A percentile compares a stretch with the other conserved stretches of the same genome.
Conservation (phyloP, 2,113 vertebrate genomes). For the Thalassarche chlororhynchos region DNA sequence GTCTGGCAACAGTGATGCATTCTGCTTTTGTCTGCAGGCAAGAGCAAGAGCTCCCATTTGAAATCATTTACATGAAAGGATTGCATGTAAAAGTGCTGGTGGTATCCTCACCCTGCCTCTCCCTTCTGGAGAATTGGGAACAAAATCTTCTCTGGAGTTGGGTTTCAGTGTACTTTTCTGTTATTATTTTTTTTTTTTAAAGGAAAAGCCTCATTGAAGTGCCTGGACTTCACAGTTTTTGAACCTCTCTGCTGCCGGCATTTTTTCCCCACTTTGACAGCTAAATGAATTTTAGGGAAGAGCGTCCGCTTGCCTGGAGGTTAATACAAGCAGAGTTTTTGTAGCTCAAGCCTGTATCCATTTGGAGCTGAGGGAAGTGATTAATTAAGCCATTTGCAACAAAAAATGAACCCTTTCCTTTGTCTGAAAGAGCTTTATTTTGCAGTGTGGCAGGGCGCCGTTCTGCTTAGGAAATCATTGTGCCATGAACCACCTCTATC, state of each 20-base stretch:
- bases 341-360: background rate
- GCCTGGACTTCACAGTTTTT: background rate
- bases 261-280: background rate
- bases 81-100: background rate
- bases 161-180: background rate
- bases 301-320: background rate
- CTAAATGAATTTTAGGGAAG: background rate
- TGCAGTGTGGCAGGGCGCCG: background rate
- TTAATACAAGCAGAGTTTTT: constrained; percentile 42
- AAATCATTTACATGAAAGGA: constrained; percentile 33
- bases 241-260: background rate
- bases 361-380: background rate
- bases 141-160: background rate
- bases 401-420: background rate
- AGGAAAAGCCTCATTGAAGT: background rate
- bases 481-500: background rate
- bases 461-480: background rate
- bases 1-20: constrained; percentile 54
- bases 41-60: constrained; percentile 44
- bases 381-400: constrained; percentile 33
- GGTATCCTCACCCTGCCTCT: constrained; percentile 16
- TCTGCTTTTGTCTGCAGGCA: constrained; percentile 58
- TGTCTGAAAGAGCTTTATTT: background rate
- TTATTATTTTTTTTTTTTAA: background rate
- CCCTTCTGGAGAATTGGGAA: constrained; percentile 6